Evolutionary conservation across 2,113 vertebrate genomes (phyloP), one percentile per base, ranked within the genome.

Genomic region (Lepisosteus osseus): DNA sequence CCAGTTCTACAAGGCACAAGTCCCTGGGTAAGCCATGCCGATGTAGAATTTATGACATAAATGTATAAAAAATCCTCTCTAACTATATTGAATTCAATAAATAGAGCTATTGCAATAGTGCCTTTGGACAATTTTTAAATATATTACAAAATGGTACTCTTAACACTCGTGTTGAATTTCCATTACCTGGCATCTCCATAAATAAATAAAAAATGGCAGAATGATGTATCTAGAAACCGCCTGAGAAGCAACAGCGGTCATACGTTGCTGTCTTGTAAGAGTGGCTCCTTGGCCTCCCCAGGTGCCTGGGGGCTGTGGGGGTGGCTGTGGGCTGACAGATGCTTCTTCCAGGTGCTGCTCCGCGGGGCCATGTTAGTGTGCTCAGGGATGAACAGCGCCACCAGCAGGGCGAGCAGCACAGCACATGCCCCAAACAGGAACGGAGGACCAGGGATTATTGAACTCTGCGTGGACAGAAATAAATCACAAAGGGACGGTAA

Each of bases 361-460:
- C 94, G 86, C 8, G 86, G 54, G 0, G 84, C 93, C 69, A 91
- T 78, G 57, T 93, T 93, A 3, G 91, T 93, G 72, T 95, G 93
- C 78, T 95, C 93, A 0, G 93, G 94, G 80, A 95, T 95, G 77
- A 95, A 95, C 85, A 95, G 92, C 82, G 94, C 94, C 88, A 95
- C 94, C 29, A 95, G 91, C 5, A 95, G 87, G 57, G 93, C 94
- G 77, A 95, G 73, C 68, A 95, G 87, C 54, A 96, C 94, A 0
- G 93, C 94, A 73, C 94, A 96, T 0, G 94, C 93, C 63, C 94
- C 93, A 43, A 95, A 95, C 40, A 95, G 85, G 79, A 95, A 95
- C 0, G 94, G 94, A 13, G 94, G 94, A 0, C 94, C 94, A 0
- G 94, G 94, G 78, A 95, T 95, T 56, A 95, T 95, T 8, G 93